These are phyloP conservation scores for Eumaeus atala DNA, from an alignment of 1,140 invertebrate species.

Conservation along the genomic window DNA sequence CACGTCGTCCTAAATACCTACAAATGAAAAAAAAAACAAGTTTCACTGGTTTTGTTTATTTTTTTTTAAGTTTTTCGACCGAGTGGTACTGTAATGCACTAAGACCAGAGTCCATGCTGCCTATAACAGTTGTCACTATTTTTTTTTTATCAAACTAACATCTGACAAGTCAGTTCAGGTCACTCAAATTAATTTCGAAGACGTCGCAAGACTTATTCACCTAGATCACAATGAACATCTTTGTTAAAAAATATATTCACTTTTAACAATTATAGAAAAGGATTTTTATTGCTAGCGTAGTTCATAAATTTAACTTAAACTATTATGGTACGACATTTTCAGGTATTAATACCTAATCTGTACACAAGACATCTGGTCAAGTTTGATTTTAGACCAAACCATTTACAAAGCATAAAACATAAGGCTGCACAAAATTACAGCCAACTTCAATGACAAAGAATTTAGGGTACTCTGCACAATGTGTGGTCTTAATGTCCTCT, in stretches of 20 bases:
- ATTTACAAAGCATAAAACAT: neutral
- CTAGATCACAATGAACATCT: neutral
- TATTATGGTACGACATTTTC: conserved; percentile 1
- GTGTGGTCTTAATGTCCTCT: neutral
- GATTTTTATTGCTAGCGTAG: conserved; percentile 7
- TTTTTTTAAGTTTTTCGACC: too few species aligned
- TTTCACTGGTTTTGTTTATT: too few species aligned
- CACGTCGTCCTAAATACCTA: too few species aligned
- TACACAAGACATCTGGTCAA: too few species aligned
- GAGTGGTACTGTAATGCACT: too few species aligned
- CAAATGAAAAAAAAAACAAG: too few species aligned
- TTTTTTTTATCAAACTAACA: too few species aligned
- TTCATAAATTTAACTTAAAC: neutral
- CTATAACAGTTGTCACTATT: too few species aligned
- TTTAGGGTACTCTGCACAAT: neutral
- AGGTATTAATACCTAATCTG: neutral
- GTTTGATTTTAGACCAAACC: too few species aligned
- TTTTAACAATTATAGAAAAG: conserved; percentile 8
- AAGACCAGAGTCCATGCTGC: too few species aligned
- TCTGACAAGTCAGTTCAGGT: too few species aligned
- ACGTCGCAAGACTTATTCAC: neutral
- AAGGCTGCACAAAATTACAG: neutral
- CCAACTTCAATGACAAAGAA: neutral
- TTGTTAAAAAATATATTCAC: conserved; percentile 9
- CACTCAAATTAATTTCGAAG: too few species aligned